Conservation (phyloP, 2,113 vertebrate genomes). For the Thomomys bottae region DNA sequence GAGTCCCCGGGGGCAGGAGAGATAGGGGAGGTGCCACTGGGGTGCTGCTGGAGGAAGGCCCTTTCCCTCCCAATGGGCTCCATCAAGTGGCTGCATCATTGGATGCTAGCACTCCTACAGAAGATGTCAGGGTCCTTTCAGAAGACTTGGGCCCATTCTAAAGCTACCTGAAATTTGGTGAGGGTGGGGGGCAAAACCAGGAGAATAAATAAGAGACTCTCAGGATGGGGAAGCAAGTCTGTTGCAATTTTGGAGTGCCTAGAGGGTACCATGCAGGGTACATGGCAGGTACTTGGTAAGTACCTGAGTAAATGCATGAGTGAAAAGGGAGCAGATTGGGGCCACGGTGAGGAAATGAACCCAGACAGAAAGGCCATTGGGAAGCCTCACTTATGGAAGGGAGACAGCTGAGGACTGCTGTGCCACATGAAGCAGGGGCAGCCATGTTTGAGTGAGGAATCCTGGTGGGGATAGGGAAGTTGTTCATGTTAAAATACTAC, state of each 20-base stretch:
- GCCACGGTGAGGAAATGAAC: neutral
- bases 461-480: rapidly evolving
- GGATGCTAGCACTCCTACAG: neutral
- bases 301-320: neutral
- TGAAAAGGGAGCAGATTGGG: neutral
- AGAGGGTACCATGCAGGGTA: neutral
- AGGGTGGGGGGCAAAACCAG: neutral
- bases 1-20: neutral
- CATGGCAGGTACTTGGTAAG: too few species aligned
- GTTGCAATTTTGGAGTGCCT: neutral
- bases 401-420: neutral
- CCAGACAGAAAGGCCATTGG: neutral
- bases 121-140: neutral
- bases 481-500: neutral
- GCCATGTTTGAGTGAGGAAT: neutral
- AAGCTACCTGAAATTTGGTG: neutral
- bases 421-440: neutral
- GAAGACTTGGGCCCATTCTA: neutral
- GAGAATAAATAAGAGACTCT: neutral
- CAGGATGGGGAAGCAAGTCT: neutral
- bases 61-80: neutral
- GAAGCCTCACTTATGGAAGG: neutral
- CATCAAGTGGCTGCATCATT: neutral
- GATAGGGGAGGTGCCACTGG: rapidly evolving
- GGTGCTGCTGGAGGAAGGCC: neutral